A percentile compares a stretch with the other conserved stretches of the same genome.
Conservation (phyloP, 2,797 vertebrate species). For the Thaleichthys pacificus region DNA sequence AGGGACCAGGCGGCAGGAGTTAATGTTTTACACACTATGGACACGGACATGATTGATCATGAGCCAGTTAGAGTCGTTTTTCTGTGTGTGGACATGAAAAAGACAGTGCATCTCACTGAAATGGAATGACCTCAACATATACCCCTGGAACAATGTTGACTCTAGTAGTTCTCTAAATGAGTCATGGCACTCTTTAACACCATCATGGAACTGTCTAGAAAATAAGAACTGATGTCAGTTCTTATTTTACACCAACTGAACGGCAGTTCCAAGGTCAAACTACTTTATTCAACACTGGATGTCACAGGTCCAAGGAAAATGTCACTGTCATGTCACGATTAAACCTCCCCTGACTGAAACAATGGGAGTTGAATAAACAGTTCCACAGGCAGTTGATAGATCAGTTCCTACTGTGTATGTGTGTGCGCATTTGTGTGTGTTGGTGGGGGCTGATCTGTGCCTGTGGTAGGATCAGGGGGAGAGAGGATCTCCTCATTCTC, state of each 20-base stretch:
- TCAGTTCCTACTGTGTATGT: neutral
- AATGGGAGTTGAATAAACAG: slow-evolving; percentile 37
- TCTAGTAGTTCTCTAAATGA: neutral
- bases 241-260: neutral
- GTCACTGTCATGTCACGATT: slow-evolving; percentile 23
- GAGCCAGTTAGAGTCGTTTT: neutral
- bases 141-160: neutral
- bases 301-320: slow-evolving; percentile 19
- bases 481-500: slow-evolving; percentile 19
- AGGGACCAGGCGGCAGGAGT: neutral
- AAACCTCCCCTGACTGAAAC: slow-evolving; percentile 30
- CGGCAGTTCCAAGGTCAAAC: neutral
- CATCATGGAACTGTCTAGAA: no score
- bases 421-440: slow-evolving; percentile 8
- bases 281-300: neutral
- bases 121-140: neutral
- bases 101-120: neutral
- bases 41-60: neutral
- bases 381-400: slow-evolving; percentile 16
- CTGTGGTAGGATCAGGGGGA: neutral
- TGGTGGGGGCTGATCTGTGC: slow-evolving; percentile 2
- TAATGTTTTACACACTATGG: neutral
- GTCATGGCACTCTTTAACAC: neutral
- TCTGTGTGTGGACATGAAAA: no score
- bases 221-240: neutral